Evolutionary conservation across 2,797 vertebrate genomes (phyloP).

Genomic region (Glyptemys insculpta): DNA sequence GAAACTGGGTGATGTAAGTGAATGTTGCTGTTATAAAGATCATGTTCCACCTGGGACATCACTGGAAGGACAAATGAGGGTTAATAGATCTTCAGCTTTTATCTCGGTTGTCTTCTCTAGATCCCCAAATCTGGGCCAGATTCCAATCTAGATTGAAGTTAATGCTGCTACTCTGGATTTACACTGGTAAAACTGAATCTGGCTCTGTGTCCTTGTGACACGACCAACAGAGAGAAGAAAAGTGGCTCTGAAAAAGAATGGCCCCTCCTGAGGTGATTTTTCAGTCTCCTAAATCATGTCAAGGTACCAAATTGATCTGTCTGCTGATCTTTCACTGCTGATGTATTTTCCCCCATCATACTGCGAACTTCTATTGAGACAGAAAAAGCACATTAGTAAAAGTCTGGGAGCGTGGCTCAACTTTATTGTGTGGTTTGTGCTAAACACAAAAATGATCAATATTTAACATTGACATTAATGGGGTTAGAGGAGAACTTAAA

Average conservation of each 20-base stretch:
- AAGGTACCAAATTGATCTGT: conserved; percentile 58
- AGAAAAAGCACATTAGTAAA: conserved; percentile 68
- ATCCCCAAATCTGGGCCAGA: background rate
- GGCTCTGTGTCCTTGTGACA: background rate
- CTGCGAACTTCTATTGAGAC: conserved; percentile 19
- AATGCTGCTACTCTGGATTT: background rate
- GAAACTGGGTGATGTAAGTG: background rate
- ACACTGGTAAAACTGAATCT: background rate
- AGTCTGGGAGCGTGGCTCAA: conserved; percentile 21
- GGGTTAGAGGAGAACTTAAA: conserved; percentile 55
- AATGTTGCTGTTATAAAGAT: background rate
- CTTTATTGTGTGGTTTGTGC: conserved; percentile 51
- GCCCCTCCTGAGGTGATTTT: conserved; percentile 7
- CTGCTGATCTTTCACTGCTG: background rate
- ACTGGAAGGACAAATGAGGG: accelerated
- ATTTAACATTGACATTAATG: conserved; percentile 67
- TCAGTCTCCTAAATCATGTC: conserved; percentile 20
- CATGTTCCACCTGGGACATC: background rate
- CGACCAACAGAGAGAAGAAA: accelerated
- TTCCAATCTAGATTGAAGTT: background rate
- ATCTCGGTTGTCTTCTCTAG: background rate
- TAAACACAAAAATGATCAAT: conserved; percentile 67
- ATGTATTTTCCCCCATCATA: background rate
- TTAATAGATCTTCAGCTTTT: background rate
- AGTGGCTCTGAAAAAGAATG: background rate